phyloP scores from a whole-genome alignment of 2,888 invertebrate species.

The Frankliniella intonsa region DNA sequence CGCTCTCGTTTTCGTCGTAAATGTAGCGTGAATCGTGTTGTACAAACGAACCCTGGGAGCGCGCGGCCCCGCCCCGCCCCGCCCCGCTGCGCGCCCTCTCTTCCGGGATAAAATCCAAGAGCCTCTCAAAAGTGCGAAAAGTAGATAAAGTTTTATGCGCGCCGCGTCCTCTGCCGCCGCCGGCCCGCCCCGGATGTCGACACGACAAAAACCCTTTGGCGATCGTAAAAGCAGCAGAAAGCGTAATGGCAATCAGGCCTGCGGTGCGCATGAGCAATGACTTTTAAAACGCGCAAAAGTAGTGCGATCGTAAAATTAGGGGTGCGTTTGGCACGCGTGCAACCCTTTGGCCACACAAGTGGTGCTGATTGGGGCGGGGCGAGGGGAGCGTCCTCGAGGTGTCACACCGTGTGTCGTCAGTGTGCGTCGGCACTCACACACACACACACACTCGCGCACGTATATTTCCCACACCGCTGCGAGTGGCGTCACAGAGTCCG shows the following conservation, averaged over 20 bases:
- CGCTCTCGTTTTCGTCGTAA: background rate
- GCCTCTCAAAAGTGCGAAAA: constrained; percentile 11
- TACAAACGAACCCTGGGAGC: constrained; percentile 3
- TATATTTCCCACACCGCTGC: too few relatives aligned
- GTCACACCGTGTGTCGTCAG: too few relatives aligned
- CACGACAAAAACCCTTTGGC: constrained; percentile 1
- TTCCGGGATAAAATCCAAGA: background rate
- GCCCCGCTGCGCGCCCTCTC: background rate
- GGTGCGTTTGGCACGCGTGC: background rate
- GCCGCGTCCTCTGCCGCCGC: background rate
- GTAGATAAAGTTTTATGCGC: constrained; percentile 18
- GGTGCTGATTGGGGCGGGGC: too few relatives aligned
- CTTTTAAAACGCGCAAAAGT: constrained; percentile 16
- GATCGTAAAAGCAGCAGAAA: constrained; percentile 6
- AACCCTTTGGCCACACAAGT: too few relatives aligned
- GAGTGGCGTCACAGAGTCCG: too few relatives aligned
- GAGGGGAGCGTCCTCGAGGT: too few relatives aligned
- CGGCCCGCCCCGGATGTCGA: background rate
- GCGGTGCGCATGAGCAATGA: background rate
- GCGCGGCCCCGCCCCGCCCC: background rate
- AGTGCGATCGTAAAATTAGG: constrained; percentile 2
- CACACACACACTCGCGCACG: too few relatives aligned
- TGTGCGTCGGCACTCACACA: too few relatives aligned
- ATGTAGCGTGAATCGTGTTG: background rate
- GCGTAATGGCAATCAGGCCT: background rate